Conservation (phyloP, 2,888 invertebrate genomes). For the Andrena praecox region DNA sequence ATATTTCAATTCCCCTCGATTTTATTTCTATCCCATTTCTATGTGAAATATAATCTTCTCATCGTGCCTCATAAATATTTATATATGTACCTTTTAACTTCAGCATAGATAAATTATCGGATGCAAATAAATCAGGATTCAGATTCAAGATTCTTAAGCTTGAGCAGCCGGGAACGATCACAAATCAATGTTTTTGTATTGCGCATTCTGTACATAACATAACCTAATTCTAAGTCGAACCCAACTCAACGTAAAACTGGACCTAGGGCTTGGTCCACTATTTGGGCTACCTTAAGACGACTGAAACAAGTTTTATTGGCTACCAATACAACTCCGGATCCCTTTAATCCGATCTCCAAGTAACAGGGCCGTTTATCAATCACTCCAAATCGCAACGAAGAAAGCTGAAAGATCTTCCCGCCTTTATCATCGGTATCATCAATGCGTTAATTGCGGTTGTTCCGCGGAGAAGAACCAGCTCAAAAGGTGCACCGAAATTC, state of each 20-base stretch:
- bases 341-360: not conserved
- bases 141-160: constrained; percentile 2
- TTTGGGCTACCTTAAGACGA: not conserved
- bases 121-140: not conserved
- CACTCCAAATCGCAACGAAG: constrained; percentile 1
- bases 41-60: constrained; percentile 20
- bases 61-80: constrained; percentile 26
- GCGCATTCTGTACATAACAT: not conserved
- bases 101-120: constrained; percentile 25
- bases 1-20: constrained; percentile 44
- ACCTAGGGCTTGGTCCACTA: not conserved
- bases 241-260: not conserved
- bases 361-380: not conserved
- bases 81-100: constrained; percentile 15
- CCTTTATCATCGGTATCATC: constrained; percentile 16
- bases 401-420: not conserved
- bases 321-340: not conserved
- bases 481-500: not conserved
- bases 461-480: not conserved
- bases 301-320: not conserved
- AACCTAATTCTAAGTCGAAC: no score
- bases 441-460: constrained; percentile 16
- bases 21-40: constrained; percentile 18
- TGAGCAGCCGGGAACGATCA: not conserved
- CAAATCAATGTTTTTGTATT: constrained; percentile 5